phyloP scores from a whole-genome alignment of 2,888 invertebrate genomes.

The Rhamphomyia laevipes region DNA sequence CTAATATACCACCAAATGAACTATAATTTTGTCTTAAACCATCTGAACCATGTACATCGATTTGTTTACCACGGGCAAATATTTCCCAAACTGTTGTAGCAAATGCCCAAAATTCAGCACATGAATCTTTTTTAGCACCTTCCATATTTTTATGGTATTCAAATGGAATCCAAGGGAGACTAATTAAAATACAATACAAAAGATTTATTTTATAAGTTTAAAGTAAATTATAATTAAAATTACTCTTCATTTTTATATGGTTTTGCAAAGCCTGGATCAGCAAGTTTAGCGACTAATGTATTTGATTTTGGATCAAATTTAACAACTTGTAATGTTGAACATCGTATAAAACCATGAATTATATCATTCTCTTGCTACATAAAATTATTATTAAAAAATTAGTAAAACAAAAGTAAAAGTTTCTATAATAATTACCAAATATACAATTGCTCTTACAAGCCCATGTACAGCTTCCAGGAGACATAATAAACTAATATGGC shows the following conservation, averaged over 20 bases:
- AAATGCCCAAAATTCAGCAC: constrained; percentile 83
- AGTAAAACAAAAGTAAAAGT: background rate
- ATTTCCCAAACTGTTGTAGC: constrained; percentile 90
- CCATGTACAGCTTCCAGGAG: constrained; percentile 72
- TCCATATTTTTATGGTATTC: constrained; percentile 64
- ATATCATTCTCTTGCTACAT: constrained; percentile 67
- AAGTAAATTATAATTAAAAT: constrained; percentile 27
- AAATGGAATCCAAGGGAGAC: constrained; percentile 82
- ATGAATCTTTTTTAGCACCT: constrained; percentile 50
- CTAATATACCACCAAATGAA: constrained; percentile 44
- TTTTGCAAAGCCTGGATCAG: constrained; percentile 66
- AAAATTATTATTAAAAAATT: constrained; percentile 8
- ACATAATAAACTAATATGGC: constrained; percentile 51
- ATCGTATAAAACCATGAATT: constrained; percentile 76
- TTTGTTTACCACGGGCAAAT: constrained; percentile 61
- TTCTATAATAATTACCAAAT: constrained; percentile 47
- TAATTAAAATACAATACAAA: constrained; percentile 35
- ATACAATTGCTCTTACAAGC: constrained; percentile 75
- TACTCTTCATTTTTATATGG: constrained; percentile 54
- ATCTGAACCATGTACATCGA: constrained; percentile 27
- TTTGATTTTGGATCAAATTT: constrained; percentile 50
- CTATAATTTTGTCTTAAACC: constrained; percentile 21
- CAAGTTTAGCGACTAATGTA: constrained; percentile 63
- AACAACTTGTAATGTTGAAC: constrained; percentile 68
- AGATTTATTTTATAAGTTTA: background rate